Evolutionary conservation across 2,797 vertebrate species (phyloP).

Genomic region (Chromobotia macracanthus): DNA sequence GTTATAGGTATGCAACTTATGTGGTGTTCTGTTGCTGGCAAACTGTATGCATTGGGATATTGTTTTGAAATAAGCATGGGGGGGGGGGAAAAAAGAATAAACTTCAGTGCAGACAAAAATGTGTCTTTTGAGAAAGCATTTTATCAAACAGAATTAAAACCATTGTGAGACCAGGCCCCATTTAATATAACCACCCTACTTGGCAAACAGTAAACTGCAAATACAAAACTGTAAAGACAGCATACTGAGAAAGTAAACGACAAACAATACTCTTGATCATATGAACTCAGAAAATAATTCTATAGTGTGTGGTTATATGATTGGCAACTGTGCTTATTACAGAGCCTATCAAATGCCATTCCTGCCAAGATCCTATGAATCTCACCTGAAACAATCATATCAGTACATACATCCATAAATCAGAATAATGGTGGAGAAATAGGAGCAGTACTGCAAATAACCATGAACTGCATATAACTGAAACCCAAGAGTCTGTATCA

Average conservation of each 20-base stretch:
- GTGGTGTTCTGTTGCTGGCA: neutral
- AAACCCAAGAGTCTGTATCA: conserved; percentile 69
- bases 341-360: conserved; percentile 40
- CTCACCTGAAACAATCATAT: conserved; percentile 25
- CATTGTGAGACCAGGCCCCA: conserved; percentile 8
- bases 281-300: conserved; percentile 31
- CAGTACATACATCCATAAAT: conserved; percentile 48
- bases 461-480: conserved; percentile 47
- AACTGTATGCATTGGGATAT: neutral
- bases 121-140: neutral
- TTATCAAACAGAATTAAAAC: conserved; percentile 25
- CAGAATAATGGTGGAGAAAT: conserved; percentile 44
- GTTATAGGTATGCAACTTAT: neutral
- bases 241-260: conserved; percentile 54
- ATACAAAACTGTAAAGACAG: conserved; percentile 50
- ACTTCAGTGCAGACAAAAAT: conserved; percentile 20
- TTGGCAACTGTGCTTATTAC: conserved; percentile 58
- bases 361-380: conserved; percentile 33
- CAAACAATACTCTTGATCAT: conserved; percentile 36
- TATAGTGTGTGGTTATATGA: conserved; percentile 42
- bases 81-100: neutral
- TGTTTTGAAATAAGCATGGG: neutral
- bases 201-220: conserved; percentile 52
- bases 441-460: conserved; percentile 53
- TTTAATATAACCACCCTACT: conserved; percentile 51